phyloP scores from a whole-genome alignment of 2,113 vertebrate genomes.

The Melozone crissalis region DNA sequence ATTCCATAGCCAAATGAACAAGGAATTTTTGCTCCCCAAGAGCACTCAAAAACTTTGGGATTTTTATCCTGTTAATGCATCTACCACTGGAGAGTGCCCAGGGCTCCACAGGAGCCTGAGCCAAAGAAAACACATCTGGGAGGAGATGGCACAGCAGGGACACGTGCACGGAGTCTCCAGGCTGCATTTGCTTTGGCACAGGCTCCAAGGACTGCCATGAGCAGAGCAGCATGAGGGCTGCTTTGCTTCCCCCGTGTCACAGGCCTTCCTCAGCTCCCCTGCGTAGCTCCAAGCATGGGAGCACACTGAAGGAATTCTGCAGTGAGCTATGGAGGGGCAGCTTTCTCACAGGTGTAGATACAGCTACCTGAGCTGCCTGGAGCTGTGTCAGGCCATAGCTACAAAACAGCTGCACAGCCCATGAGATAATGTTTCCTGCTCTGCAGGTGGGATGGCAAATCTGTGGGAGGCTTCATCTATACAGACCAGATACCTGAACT shows the following conservation, averaged over 20 bases:
- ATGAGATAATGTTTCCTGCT: background rate
- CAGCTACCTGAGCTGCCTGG: background rate
- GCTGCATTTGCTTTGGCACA: conserved; percentile 20
- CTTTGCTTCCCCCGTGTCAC: background rate
- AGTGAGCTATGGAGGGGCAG: background rate
- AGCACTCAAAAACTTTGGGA: background rate
- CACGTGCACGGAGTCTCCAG: background rate
- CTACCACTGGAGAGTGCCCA: background rate
- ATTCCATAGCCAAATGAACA: background rate
- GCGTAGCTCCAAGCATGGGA: rapidly evolving
- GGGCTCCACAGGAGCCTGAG: rapidly evolving
- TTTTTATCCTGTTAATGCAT: background rate
- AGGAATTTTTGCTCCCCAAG: background rate
- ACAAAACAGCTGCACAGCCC: background rate
- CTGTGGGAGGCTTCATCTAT: background rate
- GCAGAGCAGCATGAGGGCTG: background rate
- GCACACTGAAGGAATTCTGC: background rate
- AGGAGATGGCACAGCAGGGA: conserved; percentile 41
- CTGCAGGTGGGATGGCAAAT: background rate
- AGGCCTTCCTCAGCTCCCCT: background rate
- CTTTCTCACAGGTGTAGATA: background rate
- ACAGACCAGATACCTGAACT: background rate
- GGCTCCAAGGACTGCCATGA: background rate
- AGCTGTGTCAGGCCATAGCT: background rate
- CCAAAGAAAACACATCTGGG: conserved; percentile 43